phyloP scores from a whole-genome alignment of 2,113 vertebrate genomes.

The Cephalopterus ornatus region DNA sequence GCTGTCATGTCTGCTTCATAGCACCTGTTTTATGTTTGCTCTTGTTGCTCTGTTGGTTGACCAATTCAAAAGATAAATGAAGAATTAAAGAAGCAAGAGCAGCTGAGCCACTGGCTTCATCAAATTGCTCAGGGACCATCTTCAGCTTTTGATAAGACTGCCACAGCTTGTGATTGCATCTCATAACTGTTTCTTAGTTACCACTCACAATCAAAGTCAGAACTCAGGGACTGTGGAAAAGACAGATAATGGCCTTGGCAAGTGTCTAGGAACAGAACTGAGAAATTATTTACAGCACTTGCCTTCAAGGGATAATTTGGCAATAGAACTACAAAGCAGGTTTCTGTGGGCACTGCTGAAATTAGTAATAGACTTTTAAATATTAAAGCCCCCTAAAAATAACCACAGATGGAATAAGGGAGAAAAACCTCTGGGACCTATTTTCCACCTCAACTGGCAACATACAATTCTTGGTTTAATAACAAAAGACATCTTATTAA shows the following conservation, averaged over 20 bases:
- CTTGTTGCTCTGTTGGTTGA: conserved; percentile 23
- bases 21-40: neutral
- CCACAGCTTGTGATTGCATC: conserved; percentile 33
- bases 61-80: conserved; percentile 44
- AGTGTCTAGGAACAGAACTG: conserved; percentile 4
- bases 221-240: conserved; percentile 13
- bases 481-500: conserved; percentile 56
- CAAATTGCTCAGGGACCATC: neutral
- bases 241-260: conserved; percentile 56
- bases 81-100: conserved; percentile 35
- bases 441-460: conserved; percentile 29
- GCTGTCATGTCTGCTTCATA: neutral
- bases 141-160: conserved; percentile 33
- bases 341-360: neutral
- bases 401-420: conserved; percentile 1
- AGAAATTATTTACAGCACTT: conserved; percentile 51
- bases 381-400: conserved; percentile 61
- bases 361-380: conserved; percentile 51
- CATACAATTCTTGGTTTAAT: conserved; percentile 36
- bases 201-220: conserved; percentile 18
- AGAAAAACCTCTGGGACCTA: conserved; percentile 1
- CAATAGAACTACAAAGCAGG: neutral
- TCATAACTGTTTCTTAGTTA: conserved; percentile 51
- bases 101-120: conserved; percentile 43
- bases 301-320: conserved; percentile 51